Base-by-base conservation (phyloP, 2,888 invertebrate species). In the Spilosoma lubricipeda region DNA sequence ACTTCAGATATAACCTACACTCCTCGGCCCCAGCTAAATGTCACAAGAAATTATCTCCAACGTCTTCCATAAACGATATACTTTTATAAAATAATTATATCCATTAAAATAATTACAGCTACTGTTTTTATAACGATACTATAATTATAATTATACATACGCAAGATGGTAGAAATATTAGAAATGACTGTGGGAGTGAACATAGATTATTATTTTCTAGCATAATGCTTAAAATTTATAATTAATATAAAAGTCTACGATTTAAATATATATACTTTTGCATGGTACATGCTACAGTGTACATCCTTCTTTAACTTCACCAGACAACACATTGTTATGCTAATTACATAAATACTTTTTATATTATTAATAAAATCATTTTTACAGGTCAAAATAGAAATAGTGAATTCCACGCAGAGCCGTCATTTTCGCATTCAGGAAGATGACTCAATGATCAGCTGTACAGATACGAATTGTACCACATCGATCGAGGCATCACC, bases 401-500 rank as follows among this genome's bases (percentile, higher is more conserved):
- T 80, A 27, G 0, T 33, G 52, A 87, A 90, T 71, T 80, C 90
- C n/a, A 90, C 92, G 4, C 92, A 88, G 67, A 82, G n/a, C 23
- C 66, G 80, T 23, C 85, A 86, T 33, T 79, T 87, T 15, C 74
- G 82, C 20, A 76, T 89, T 74, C 13, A 72, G 78, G 70, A 63
- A 70, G 63, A 70, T n/a, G 39, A 30, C 13, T 42, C 63, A 2
- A 11, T 83, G 82, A 11, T 27, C 67, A 0, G 72, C 3, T 89
- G 90, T 74, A 18, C 45, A 15, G 83, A 77, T 0, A 76, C 71
- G 0, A 75, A 74, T 0, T 93, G 92, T 70, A 81, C 77, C 0
- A 79, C 87, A 0, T 79, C 80, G 3, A 77, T 93, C 4, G 79
- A 83, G 23, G 87, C 86, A 0, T 81, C 39, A 2, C 86, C 91